Percentiles rank a stretch among this genome's conserved stretches.
These are phyloP conservation scores for Zosterops japonicus DNA, from an alignment of 2,113 vertebrate genomes.

Conservation along the genomic window DNA sequence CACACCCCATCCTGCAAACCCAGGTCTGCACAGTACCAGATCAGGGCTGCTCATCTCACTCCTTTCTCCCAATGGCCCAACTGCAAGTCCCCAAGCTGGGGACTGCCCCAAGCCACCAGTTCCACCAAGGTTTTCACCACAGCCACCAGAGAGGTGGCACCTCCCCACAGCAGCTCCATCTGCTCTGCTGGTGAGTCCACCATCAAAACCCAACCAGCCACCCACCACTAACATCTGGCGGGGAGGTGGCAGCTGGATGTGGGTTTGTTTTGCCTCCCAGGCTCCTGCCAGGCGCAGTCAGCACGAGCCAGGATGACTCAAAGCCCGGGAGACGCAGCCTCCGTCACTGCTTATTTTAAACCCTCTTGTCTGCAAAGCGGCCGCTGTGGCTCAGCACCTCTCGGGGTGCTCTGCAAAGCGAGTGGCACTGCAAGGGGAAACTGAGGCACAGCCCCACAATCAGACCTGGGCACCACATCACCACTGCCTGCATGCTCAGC, in stretches of 20 bases:
- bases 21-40: background rate
- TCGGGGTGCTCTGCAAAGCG: accelerated
- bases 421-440: background rate
- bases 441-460: background rate
- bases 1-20: background rate
- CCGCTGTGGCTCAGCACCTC: background rate
- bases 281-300: background rate
- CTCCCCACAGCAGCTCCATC: background rate
- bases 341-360: background rate
- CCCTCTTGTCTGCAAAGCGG: background rate
- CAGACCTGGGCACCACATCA: background rate
- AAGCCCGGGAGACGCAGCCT: background rate
- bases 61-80: background rate
- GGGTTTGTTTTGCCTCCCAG: slow-evolving; percentile 28
- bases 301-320: slow-evolving; percentile 12
- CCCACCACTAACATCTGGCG: background rate
- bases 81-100: background rate
- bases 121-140: background rate
- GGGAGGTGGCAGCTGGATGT: background rate
- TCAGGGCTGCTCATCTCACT: accelerated
- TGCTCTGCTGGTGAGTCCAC: accelerated
- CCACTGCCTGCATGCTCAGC: accelerated
- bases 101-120: background rate
- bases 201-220: background rate
- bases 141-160: background rate